Evolutionary conservation across 1,140 invertebrate genomes (phyloP).

Genomic region (Drosophila bifasciata): DNA sequence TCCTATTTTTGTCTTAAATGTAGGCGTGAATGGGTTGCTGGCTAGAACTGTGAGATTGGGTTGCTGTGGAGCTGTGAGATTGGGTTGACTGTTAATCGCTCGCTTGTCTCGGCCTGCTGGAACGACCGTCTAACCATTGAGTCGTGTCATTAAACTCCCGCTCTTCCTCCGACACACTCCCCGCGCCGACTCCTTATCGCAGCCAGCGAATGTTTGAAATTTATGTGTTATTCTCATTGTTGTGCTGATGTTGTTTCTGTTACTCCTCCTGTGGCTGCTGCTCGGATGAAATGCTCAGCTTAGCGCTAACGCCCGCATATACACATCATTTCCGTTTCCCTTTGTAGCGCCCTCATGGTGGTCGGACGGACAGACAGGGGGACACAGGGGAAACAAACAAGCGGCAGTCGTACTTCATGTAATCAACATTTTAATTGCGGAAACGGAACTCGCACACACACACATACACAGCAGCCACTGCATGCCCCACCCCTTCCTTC

Average conservation of each 20-base stretch:
- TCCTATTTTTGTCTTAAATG: not conserved
- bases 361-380: conserved; percentile 15
- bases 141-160: conserved; percentile 48
- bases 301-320: conserved; percentile 74
- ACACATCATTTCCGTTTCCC: conserved; percentile 79
- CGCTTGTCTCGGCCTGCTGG: not conserved
- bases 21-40: conserved; percentile 6
- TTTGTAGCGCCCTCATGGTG: conserved; percentile 65
- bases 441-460: conserved; percentile 74
- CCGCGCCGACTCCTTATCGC: conserved; percentile 54
- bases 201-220: conserved; percentile 54
- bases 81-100: not conserved
- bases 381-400: conserved; percentile 68
- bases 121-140: conserved; percentile 10
- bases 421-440: conserved; percentile 82
- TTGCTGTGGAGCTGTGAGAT: not conserved
- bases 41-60: not conserved
- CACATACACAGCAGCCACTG: conserved; percentile 18
- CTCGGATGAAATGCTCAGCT: conserved; percentile 49
- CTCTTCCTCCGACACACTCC: too few species aligned
- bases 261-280: conserved; percentile 30
- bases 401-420: conserved; percentile 80
- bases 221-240: conserved; percentile 58
- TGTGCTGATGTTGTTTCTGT: conserved; percentile 18
- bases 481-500: conserved; percentile 3